These are phyloP conservation scores for Tetanocera ferruginea DNA, from an alignment of 2,888 invertebrate genomes.

Conservation along the genomic window DNA sequence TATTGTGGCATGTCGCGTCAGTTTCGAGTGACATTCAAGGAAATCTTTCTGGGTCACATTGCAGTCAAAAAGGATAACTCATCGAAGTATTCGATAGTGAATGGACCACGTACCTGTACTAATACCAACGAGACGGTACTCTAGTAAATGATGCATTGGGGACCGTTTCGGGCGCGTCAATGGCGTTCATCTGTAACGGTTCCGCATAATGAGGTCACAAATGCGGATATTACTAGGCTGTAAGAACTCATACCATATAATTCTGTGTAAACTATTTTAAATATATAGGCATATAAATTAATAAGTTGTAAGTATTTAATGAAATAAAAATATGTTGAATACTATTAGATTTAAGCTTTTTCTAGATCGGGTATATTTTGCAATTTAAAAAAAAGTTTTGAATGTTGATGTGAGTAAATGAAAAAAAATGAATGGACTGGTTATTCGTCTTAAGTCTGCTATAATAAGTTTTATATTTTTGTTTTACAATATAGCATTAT, in stretches of 20 bases:
- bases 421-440: too few species aligned
- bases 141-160: conserved; percentile 65
- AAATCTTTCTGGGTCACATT: conserved; percentile 75
- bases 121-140: conserved; percentile 87
- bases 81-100: conserved; percentile 84
- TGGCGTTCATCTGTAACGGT: conserved; percentile 14
- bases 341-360: too few species aligned
- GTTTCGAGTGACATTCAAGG: conserved; percentile 94
- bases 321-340: too few species aligned
- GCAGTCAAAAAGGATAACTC: conserved; percentile 77
- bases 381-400: too few species aligned
- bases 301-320: too few species aligned
- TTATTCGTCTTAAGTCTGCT: too few species aligned
- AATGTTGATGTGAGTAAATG: too few species aligned
- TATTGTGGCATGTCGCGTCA: conserved; percentile 97
- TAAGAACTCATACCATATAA: not conserved
- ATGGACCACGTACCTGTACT: conserved; percentile 85
- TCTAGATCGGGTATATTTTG: too few species aligned
- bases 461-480: too few species aligned
- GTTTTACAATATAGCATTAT: too few species aligned
- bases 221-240: not conserved
- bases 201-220: conserved; percentile 26
- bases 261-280: conserved; percentile 54
- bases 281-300: conserved; percentile 62
- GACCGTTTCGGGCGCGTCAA: conserved; percentile 50